Evolutionary conservation across 1,140 invertebrate genomes (phyloP).

Genomic region (Drusus annulatus): DNA sequence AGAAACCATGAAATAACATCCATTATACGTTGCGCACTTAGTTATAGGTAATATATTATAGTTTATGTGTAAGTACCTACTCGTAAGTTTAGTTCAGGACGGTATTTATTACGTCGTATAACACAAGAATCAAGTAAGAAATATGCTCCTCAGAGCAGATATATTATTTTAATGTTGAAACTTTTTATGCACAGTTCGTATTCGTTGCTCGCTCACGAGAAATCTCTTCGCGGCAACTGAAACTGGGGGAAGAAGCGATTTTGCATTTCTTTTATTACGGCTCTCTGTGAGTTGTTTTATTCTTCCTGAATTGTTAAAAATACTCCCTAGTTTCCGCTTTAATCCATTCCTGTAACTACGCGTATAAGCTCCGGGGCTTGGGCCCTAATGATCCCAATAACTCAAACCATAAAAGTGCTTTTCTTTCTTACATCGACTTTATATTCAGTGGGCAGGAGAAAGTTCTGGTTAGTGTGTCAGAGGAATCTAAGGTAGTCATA

Average conservation of each 20-base stretch:
- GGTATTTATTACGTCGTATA: not conserved
- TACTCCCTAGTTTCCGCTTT: conserved; percentile 25
- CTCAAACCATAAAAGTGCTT: conserved; percentile 36
- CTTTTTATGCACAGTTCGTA: no score
- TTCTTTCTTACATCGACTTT: conserved; percentile 24
- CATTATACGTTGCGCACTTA: no score
- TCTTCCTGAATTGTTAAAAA: conserved; percentile 25
- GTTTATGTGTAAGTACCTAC: not conserved
- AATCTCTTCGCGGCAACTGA: not conserved
- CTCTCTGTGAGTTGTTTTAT: conserved; percentile 22
- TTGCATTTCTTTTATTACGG: conserved; percentile 32
- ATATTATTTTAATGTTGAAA: no score
- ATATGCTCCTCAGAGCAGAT: no score
- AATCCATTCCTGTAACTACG: conserved; percentile 37
- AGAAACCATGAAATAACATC: no score
- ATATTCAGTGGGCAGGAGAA: not conserved
- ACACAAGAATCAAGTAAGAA: no score
- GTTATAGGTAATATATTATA: no score
- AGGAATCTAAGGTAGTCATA: not conserved
- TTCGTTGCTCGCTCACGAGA: not conserved
- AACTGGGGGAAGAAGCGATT: conserved; percentile 15
- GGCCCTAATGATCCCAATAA: conserved; percentile 31
- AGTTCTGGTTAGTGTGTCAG: conserved; percentile 9
- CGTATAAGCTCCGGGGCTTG: conserved; percentile 4
- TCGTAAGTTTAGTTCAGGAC: not conserved